Conservation (phyloP, 2,113 vertebrate species). For the Percina caprodes region DNA sequence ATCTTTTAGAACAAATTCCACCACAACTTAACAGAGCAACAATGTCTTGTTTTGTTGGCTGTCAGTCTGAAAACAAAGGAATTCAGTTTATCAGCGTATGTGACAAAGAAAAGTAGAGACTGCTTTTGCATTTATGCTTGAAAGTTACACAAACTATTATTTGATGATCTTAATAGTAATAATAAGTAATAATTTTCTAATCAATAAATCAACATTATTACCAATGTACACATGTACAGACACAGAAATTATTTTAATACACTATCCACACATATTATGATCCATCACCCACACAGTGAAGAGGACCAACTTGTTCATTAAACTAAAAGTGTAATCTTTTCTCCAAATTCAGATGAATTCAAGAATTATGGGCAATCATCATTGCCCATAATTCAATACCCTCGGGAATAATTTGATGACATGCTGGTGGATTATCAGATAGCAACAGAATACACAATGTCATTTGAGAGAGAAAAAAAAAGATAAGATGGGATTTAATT, state of each 20-base stretch:
- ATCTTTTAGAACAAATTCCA: neutral
- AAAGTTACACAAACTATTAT: no score
- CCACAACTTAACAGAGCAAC: neutral
- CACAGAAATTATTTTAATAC: neutral
- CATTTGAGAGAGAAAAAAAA: constrained; percentile 12
- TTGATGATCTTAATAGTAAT: neutral
- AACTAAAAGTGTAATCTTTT: neutral
- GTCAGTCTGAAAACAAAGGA: neutral
- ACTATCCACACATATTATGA: neutral
- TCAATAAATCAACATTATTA: neutral
- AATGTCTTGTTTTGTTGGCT: neutral
- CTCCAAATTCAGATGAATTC: neutral
- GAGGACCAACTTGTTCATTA: neutral
- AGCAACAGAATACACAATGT: neutral
- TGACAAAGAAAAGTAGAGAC: neutral
- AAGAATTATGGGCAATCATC: neutral
- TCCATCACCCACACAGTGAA: neutral
- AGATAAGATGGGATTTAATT: constrained; percentile 11
- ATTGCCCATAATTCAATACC: neutral
- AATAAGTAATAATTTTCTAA: neutral
- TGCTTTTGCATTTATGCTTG: neutral
- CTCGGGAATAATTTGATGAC: neutral
- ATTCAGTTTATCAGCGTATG: neutral
- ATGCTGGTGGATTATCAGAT: constrained; percentile 4
- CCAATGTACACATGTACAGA: neutral